Evolutionary conservation across 2,113 vertebrate genomes (phyloP), one percentile per base, ranked within the genome.

Genomic region (Sebastes fasciatus): DNA sequence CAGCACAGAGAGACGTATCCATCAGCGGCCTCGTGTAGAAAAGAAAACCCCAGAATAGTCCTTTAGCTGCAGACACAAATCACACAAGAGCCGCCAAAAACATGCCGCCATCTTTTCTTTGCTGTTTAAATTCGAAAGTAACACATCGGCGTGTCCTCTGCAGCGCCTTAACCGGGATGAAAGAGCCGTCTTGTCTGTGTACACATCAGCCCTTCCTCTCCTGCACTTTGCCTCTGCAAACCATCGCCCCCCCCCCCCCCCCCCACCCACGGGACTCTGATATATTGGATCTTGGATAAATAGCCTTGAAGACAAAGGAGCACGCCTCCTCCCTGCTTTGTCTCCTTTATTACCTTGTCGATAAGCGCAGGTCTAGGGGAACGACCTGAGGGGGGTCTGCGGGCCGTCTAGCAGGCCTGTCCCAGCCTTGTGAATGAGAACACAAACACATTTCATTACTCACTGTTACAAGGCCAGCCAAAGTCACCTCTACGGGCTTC

Each of bases 241-340:
- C 80, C 87, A 57, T 61, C 55, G 1, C 64, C 34, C 52, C 45
- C 64, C 65, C 34, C 19, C 16, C 52, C 16, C 19, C 43, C 13
- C 58, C 51, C 72, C 42, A 11, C 74, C 43, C n/a, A 68, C 42
- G 14, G 76, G 79, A 76, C 84, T 73, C 79, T 78, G 88, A 94
- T 84, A 86, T 88, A 93, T 91, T 85, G 82, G 75, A 80, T 86
- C 71, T 49, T 70, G 86, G 84, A 90, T 92, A 92, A 92, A 93
- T 89, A 89, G 86, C 87, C 77, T 71, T 65, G 79, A 86, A 93
- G 92, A 91, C 87, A 91, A 93, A 93, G 86, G 78, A 79, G 80
- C 71, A 45, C 5, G 42, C 73, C 87, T 88, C 82, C 77, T 82
- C 74, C 69, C 60, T 55, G 40, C 83, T 87, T 84, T 72, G 77